Evolutionary conservation across 92 coral and sea anemone species (phyloP).

Genomic region (Nematostella vectensis): DNA sequence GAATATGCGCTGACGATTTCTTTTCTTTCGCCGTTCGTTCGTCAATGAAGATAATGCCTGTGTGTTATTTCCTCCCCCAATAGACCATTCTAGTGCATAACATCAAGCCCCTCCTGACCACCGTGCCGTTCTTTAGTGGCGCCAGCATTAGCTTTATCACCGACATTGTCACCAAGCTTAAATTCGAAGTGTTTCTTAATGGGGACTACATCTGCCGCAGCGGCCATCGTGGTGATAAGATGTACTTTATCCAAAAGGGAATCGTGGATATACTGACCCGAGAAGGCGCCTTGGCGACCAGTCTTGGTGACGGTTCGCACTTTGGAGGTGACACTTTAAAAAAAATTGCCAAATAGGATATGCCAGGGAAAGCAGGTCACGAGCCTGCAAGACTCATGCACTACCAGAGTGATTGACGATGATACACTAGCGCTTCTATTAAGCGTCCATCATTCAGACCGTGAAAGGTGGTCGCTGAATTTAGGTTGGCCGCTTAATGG

Average conservation of each 20-base stretch:
- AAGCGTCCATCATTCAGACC: too few species aligned
- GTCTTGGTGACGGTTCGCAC: constrained; percentile 95
- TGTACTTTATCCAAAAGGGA: constrained; percentile 95
- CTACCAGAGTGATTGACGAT: too few species aligned
- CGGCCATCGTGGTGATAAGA: constrained; percentile 87
- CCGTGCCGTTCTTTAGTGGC: constrained; percentile 76
- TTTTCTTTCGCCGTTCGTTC: too few species aligned
- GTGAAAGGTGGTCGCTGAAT: too few species aligned
- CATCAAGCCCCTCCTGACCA: constrained; percentile 57
- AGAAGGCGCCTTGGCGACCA: constrained; percentile 77
- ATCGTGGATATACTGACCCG: constrained; percentile 87
- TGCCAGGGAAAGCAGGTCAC: too few species aligned
- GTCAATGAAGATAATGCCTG: too few species aligned
- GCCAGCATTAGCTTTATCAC: constrained; percentile 54
- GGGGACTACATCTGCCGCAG: constrained; percentile 81
- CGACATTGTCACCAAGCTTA: constrained; percentile 56
- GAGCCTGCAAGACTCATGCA: too few species aligned
- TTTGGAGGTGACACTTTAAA: constrained; percentile 89
- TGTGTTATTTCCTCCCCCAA: background rate
- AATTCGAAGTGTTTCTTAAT: constrained; percentile 87
- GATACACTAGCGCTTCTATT: too few species aligned
- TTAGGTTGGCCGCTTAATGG: too few species aligned
- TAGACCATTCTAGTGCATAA: constrained; percentile 87
- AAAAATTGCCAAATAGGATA: background rate
- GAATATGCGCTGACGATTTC: too few species aligned